Evolutionary conservation across 2,113 vertebrate genomes (phyloP).

Genomic region (Amphilophus citrinellus): DNA sequence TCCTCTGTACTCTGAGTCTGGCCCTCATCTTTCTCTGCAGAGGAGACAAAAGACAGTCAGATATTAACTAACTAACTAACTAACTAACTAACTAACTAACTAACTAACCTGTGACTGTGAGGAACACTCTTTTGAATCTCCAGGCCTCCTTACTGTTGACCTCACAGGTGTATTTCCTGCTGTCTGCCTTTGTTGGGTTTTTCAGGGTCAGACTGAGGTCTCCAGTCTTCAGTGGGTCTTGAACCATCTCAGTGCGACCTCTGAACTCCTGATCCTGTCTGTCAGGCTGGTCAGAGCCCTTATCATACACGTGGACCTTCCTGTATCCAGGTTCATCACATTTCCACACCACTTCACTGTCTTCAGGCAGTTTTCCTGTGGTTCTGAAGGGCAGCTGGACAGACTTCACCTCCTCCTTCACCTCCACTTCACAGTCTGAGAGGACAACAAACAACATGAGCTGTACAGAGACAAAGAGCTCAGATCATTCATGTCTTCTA

Average conservation of each 20-base stretch:
- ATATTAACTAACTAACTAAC: background rate
- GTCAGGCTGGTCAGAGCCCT: no score
- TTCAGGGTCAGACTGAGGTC: background rate
- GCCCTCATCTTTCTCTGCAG: fast-evolving
- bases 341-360: no score
- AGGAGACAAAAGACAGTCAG: background rate
- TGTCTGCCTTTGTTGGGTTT: background rate
- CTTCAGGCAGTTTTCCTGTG: no score
- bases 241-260: background rate
- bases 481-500: no score
- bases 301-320: no score
- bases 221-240: background rate
- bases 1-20: no score
- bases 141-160: conserved; percentile 1
- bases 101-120: background rate
- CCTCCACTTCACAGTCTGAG: no score
- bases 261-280: fast-evolving
- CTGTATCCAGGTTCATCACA: no score
- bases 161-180: background rate
- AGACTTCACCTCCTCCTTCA: no score
- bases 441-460: no score
- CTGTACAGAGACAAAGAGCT: background rate
- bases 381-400: no score
- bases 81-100: background rate
- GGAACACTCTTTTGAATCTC: background rate